phyloP scores from a whole-genome alignment of 35 echinoderm and acorn worm genomes.

The Heliocidaris tuberculata region DNA sequence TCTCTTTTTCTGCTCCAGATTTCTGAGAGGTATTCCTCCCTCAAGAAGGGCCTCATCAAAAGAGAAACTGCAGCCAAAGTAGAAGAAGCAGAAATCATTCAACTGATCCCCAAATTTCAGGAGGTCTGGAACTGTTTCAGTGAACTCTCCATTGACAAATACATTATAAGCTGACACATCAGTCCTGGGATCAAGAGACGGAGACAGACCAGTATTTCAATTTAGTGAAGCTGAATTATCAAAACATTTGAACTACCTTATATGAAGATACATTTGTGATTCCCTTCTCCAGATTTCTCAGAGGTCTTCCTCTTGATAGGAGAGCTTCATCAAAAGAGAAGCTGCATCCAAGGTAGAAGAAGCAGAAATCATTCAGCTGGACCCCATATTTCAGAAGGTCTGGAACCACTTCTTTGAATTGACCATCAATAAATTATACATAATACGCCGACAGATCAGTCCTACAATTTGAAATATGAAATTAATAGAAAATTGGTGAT shows the following conservation, averaged over 20 bases:
- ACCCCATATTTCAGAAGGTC: conserved; percentile 62
- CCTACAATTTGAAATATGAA: conserved; percentile 41
- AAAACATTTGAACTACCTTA: conserved; percentile 42
- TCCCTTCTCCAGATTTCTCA: conserved; percentile 75
- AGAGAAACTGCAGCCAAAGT: conserved; percentile 87
- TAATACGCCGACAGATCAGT: conserved; percentile 76
- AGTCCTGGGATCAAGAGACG: conserved; percentile 45
- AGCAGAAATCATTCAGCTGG: conserved; percentile 53
- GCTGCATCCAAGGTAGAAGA: conserved; percentile 83
- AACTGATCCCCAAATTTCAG: conserved; percentile 60
- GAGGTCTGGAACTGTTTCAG: conserved; percentile 52
- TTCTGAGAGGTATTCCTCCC: conserved; percentile 76
- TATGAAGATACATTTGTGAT: conserved; percentile 64
- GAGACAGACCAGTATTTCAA: not conserved
- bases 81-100: conserved; percentile 71
- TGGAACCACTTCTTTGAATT: conserved; percentile 35
- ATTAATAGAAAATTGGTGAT: too few relatives aligned
- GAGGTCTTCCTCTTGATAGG: conserved; percentile 58
- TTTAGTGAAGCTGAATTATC: not conserved
- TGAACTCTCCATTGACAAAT: conserved; percentile 55
- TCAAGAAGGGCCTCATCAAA: conserved; percentile 72
- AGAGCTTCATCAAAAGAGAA: conserved; percentile 82
- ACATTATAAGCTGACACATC: conserved; percentile 76
- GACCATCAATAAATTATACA: conserved; percentile 60
- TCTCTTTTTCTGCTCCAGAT: conserved; percentile 66